phyloP scores from a whole-genome alignment of 2,888 invertebrate species.

The Drosophila sordidula region DNA sequence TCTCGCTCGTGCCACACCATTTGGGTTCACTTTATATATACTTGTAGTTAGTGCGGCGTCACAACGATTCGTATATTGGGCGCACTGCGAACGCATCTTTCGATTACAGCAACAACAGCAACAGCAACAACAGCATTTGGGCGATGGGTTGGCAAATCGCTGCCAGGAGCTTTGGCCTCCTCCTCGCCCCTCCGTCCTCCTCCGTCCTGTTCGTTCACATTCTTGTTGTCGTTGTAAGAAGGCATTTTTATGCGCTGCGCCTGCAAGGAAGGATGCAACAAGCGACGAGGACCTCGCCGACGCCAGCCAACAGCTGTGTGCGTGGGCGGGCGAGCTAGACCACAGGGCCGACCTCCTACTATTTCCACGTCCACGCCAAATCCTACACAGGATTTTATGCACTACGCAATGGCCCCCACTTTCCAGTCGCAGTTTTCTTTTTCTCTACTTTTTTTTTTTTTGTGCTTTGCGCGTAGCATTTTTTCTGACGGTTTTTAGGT shows the following conservation, averaged over 20 bases:
- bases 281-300: constrained; percentile 53
- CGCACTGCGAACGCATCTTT: constrained; percentile 74
- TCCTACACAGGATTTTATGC: constrained; percentile 60
- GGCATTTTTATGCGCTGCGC: constrained; percentile 74
- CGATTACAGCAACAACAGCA: constrained; percentile 70
- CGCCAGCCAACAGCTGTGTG: constrained; percentile 51
- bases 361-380: constrained; percentile 36
- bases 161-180: constrained; percentile 4
- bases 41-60: constrained; percentile 47
- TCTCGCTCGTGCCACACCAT: constrained; percentile 19
- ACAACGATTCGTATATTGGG: constrained; percentile 55
- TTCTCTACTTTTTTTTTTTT: constrained; percentile 11
- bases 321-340: constrained; percentile 29
- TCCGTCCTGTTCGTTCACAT: constrained; percentile 21
- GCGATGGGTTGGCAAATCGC: constrained; percentile 1
- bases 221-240: constrained; percentile 68
- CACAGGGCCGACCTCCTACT: constrained; percentile 16
- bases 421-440: constrained; percentile 53
- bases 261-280: constrained; percentile 72
- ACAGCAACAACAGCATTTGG: constrained; percentile 19
- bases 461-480: constrained; percentile 56
- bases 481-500: constrained; percentile 83
- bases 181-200: constrained; percentile 14
- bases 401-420: constrained; percentile 72
- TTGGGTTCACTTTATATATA: constrained; percentile 25